A percentile compares a stretch with the other conserved stretches of the same genome.
Evolutionary conservation across 2,888 invertebrate species (phyloP).

Genomic region (Icerya purchasi): DNA sequence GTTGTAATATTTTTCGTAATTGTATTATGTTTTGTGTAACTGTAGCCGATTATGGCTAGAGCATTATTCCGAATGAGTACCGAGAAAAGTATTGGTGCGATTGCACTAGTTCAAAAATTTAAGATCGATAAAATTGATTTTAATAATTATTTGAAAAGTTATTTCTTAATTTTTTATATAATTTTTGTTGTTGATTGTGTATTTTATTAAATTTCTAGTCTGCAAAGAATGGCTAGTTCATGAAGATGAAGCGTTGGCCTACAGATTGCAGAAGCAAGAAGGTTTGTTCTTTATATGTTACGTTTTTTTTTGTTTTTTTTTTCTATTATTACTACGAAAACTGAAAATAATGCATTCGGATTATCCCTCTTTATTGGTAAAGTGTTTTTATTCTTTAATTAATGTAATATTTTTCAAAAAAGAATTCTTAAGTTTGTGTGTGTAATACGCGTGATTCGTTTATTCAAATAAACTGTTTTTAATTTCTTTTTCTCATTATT

Average conservation of each 20-base stretch:
- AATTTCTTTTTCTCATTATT: no score
- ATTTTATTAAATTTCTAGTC: conserved; percentile 29
- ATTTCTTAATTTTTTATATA: not conserved
- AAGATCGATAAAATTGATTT: not conserved
- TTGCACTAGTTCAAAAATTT: no score
- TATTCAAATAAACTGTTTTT: no score
- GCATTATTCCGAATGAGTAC: no score
- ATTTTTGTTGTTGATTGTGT: not conserved
- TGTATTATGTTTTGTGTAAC: not conserved
- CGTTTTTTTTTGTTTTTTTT: conserved; percentile 7
- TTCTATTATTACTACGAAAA: not conserved
- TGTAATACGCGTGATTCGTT: no score
- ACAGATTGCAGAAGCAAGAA: conserved; percentile 59
- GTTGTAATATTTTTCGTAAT: not conserved
- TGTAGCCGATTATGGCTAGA: no score
- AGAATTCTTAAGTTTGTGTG: not conserved
- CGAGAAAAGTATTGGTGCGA: no score
- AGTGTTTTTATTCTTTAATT: not conserved
- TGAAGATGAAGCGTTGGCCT: conserved; percentile 62
- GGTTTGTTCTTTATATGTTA: conserved; percentile 31
- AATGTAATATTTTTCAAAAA: not conserved
- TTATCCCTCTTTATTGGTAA: not conserved
- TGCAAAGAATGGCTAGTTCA: conserved; percentile 64
- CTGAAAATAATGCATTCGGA: not conserved
- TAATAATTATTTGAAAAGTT: not conserved